These are phyloP conservation scores for Eudasyphora cyanicolor DNA, from an alignment of 2,888 invertebrate genomes.

Conservation along the genomic window DNA sequence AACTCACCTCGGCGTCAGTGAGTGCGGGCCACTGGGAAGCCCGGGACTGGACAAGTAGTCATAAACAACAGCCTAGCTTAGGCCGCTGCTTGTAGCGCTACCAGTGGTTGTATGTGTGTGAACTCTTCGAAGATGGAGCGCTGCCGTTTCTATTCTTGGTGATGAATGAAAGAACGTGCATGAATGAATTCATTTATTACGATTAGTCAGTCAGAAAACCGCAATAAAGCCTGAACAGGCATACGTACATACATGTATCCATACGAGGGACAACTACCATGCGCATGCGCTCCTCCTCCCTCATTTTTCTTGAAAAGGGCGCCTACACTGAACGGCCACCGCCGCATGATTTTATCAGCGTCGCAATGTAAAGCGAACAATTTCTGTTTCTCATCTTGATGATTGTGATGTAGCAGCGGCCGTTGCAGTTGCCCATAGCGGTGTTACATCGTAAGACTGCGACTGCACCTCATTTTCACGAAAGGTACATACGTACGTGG, in stretches of 20 bases:
- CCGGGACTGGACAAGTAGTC: background rate
- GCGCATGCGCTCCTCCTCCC: background rate
- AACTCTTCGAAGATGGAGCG: background rate
- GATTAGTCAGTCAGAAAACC: conserved; percentile 23
- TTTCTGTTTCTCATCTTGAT: background rate
- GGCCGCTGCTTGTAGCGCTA: background rate
- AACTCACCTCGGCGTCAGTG: background rate
- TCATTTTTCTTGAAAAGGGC: conserved; percentile 24
- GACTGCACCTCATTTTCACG: conserved; percentile 62
- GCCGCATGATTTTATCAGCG: conserved; percentile 21
- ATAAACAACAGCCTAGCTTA: conserved; percentile 7
- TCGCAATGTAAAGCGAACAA: conserved; percentile 20
- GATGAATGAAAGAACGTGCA: conserved; percentile 37
- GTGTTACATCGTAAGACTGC: conserved; percentile 50
- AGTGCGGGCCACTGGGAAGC: background rate
- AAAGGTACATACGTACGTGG: conserved; percentile 24
- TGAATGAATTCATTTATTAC: conserved; percentile 40
- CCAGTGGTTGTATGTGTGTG: background rate
- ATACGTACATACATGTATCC: background rate
- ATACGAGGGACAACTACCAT: background rate
- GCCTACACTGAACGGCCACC: conserved; percentile 21
- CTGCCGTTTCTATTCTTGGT: conserved; percentile 4
- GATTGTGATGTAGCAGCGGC: conserved; percentile 38
- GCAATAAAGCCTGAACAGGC: background rate
- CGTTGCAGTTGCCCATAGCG: conserved; percentile 36